Base-by-base conservation (phyloP, 2,888 invertebrate species). In the Pterostichus niger region DNA sequence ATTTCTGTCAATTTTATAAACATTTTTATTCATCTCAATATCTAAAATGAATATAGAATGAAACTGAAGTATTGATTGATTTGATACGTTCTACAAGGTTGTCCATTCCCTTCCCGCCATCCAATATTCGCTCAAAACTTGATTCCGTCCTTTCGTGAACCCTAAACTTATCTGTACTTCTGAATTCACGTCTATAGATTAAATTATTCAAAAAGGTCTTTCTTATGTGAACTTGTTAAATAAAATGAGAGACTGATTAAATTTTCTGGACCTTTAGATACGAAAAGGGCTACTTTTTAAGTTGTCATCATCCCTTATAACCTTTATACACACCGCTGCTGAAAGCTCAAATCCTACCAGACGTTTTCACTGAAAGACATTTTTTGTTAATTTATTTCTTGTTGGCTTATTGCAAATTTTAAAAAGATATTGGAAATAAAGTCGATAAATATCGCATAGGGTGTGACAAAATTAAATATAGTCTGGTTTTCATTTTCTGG, bases 171-270 rank as follows among this genome's bases (percentile, higher is more conserved):
- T 71, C 46, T 44, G 46, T 71, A 71, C 71, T 71, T 71, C 71
- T 24, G 71, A 49, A 71, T 71, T 71, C 71, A 17, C 46, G 35
- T 35, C 64, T 17, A 24, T 71, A 71, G 71, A 77, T 77, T 77
- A 77, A 77, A 77, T 77, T 77, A 77, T 77, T 77, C 76, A 77
- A 56, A 54, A 77, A 52, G 76, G 52, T 15, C 76, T 56, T 54
- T 56, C 56, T 77, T 76, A 33, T 76, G 76, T 33, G 33, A 76
- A 68, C 68, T 68, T 71, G 71, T 71, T 71, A 71, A 71, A 71
- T 71, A 71, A 71, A 71, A 71, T 71, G 71, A 71, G 68, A 76
- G 54, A 40, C 56, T 77, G 76, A 77, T 77, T 77, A 77, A 54
- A 77, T 77, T 77, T 77, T 77, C 76, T 77, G 40, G 76, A 54